Evolutionary conservation across 2,797 vertebrate genomes (phyloP), one percentile per base, ranked within the genome.

Genomic region (Mormyrops attenuatus): DNA sequence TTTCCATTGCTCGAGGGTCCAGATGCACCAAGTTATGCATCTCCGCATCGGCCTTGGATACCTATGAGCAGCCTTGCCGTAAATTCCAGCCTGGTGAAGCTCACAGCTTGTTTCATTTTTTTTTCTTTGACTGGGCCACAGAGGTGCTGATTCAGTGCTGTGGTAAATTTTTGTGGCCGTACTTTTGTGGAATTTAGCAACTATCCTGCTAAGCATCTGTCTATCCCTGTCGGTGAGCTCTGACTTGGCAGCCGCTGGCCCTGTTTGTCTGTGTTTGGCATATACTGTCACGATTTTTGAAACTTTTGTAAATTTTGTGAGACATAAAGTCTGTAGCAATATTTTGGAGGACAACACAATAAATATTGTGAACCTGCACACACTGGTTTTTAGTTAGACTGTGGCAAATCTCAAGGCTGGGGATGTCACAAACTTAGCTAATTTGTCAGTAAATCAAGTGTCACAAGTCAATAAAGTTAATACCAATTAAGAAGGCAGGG

Each of bases 381-480:
- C 7, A 47, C 44, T 82, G 17, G 77, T 8, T 47, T 47, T 82
- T 47, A 82, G 77, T 47, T 82, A 82, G 77, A 47, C 77, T 82
- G 77, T 22, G 77, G 41, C 77, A 82, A 82, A 82, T 47, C 77
- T 47, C 17, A n/a, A n/a, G 77, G 41, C 41, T n/a, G 41, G 1
- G 20, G 77, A 11, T 82, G 77, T 47, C 30, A 82, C 41, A 82
- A 22, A 82, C 77, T 47, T 47, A 47, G 73, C 77, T 47, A 47
- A 86, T 86, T 34, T 53, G 85, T 38, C 50, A 55, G 85, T 86
- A 55, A 86, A 86, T 53, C 26, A 34, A 55, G 85, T 53, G 85
- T 34, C 85, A 53, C 50, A 53, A 86, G 49, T 86, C 85, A 55
- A 55, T 55, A 38, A 82, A 47, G 77, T 82, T 82, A 82, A 82